These are phyloP conservation scores for Coleophora deauratella DNA, from an alignment of 2,888 invertebrate genomes.

Conservation along the genomic window DNA sequence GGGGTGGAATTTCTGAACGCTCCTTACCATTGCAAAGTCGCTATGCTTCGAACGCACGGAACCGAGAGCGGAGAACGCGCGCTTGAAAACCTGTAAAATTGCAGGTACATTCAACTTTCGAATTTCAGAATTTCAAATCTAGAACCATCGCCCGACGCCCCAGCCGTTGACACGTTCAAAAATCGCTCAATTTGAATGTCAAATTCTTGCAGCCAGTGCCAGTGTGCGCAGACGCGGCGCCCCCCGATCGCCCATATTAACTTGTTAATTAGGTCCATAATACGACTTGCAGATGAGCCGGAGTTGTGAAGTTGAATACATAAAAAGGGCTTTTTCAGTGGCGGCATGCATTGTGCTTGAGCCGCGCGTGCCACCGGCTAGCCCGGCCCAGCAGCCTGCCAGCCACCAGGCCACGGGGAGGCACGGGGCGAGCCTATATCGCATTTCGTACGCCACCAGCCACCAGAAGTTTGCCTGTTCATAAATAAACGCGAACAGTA, in stretches of 20 bases:
- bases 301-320: conserved; percentile 79
- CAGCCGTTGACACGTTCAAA: conserved; percentile 13
- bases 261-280: conserved; percentile 93
- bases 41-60: conserved; percentile 42
- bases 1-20: conserved; percentile 73
- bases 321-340: conserved; percentile 80
- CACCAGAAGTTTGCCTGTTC: conserved; percentile 75
- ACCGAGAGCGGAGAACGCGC: conserved; percentile 23
- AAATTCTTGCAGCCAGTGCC: conserved; percentile 14
- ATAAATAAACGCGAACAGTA: conserved; percentile 76
- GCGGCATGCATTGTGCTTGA: conserved; percentile 63
- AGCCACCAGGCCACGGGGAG: conserved; percentile 19
- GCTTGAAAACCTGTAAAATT: conserved; percentile 30
- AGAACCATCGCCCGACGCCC: conserved; percentile 22
- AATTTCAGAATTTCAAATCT: conserved; percentile 30
- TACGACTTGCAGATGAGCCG: conserved; percentile 91
- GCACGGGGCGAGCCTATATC: conserved; percentile 57
- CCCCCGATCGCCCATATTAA: conserved; percentile 87
- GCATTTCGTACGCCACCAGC: conserved; percentile 67
- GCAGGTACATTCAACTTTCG: conserved; percentile 38
- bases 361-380: conserved; percentile 30
- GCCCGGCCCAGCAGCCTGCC: conserved; percentile 12
- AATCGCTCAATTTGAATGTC: conserved; percentile 21
- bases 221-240: conserved; percentile 69
- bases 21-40: conserved; percentile 72